Evolutionary conservation across 1,140 invertebrate species (phyloP), one percentile per base, ranked within the genome.

Genomic region (Macrotrachela quadricornifera): DNA sequence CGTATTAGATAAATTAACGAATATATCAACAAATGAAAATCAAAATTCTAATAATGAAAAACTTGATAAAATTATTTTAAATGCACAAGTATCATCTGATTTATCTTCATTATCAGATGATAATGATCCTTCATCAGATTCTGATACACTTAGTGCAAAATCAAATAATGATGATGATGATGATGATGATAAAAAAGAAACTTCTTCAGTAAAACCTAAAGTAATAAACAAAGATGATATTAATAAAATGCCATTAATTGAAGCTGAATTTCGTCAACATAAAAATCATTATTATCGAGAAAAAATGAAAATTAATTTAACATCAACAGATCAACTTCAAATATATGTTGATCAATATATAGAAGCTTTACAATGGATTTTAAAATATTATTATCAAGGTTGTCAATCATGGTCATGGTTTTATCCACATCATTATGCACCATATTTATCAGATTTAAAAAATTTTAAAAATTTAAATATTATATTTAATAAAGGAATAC

Each of bases 321-420:
- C 51, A 59, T 57, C n/a, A 58, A 82, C 81, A 2, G 78, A 82
- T 57, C 78, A 84, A 12, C 63, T 90, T 57, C 69, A 74, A 46
- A 75, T 78, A n/a, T 82, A 91, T 68, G 83, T 82, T 1, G 77
- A 79, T 62, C 79, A 81, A 46, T 97, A 95, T 67, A 80, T 96
- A 10, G 73, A 77, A 50, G 88, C 85, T 0, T 79, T 97, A 51
- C 90, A 96, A 61, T 97, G 91, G 91, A 88, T 88, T 63, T 71
- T 96, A 6, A 76, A 82, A 63, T 96, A 96, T 69, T 97, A 97
- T 66, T 96, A 91, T 68, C 79, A 88, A 59, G 90, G 91, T 21
- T 85, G 87, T 46, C 81, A 80, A 38, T 91, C 85, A 1, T 97
- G 91, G 91, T 85, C 84, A 17, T 97, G 90, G 90, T 95, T 77